phyloP scores from a whole-genome alignment of 2,797 vertebrate species.

The Enteromius treurensis region DNA sequence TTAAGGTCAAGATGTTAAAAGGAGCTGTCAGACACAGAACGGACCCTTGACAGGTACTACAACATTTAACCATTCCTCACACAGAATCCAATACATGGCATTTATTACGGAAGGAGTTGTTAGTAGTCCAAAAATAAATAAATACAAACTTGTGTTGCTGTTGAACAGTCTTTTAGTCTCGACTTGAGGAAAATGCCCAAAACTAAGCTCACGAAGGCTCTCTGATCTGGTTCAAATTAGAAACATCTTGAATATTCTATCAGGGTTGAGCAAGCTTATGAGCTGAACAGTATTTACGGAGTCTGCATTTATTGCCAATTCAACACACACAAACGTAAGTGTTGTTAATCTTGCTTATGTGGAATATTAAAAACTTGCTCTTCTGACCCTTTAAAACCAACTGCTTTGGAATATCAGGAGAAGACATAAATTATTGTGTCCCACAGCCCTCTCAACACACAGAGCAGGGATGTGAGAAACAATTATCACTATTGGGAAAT shows the following conservation, averaged over 20 bases:
- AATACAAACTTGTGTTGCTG: too few relatives aligned
- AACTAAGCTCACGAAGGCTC: not conserved
- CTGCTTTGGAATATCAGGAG: not conserved
- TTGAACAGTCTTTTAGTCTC: not conserved
- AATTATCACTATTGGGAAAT: not conserved
- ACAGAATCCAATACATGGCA: not conserved
- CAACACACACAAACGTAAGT: not conserved
- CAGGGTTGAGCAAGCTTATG: not conserved
- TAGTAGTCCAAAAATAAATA: too few relatives aligned
- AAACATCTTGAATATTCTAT: not conserved
- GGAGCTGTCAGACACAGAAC: not conserved
- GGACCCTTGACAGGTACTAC: not conserved
- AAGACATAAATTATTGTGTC: not conserved
- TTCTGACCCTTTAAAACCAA: not conserved
- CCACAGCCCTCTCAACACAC: not conserved
- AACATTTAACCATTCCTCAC: not conserved
- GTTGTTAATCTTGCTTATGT: not conserved
- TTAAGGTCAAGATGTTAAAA: not conserved
- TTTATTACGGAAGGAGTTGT: not conserved
- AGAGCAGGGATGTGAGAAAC: not conserved
- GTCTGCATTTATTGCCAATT: too few relatives aligned
- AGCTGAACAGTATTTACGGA: not conserved
- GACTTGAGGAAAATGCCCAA: not conserved
- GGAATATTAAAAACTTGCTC: not conserved
- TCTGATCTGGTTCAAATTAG: not conserved